Evolutionary conservation across 2,797 vertebrate species (phyloP), one percentile per base, ranked within the genome.

Genomic region (Acanthurus leucopareius): DNA sequence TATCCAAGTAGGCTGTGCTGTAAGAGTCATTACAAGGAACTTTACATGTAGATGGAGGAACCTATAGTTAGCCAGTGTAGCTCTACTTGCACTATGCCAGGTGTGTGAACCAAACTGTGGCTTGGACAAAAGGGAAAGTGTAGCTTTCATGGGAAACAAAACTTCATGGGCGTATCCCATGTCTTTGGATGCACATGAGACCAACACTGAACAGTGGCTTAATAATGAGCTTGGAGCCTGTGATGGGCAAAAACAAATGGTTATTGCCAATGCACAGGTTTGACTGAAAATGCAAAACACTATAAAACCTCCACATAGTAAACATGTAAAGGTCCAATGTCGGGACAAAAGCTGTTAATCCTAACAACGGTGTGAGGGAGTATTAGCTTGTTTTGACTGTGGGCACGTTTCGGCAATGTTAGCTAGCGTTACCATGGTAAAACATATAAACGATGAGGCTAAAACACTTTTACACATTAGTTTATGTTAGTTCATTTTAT

Each of bases 91-190:
- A 35, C 32, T 35, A 35, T 35, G 32, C 32, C 19, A 11, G 10
- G 20, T 54, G 25, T 22, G 7, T n/a, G 11, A 54, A 45, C 76
- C 47, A 47, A 61, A 0, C n/a, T 10, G 22, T 22, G 22, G 9
- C 22, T 47, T 68, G 7, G 10, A 1, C 19, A 20, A 61, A 52
- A 56, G 38, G 54, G 44, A 4, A 32, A 35, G 32, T 35, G 5
- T 61, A 4, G 19, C n/a, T 48, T 38, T 48, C 1, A 52, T 15
- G 25, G 25, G 61, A 10, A n/a, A 25, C 38, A 73, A 42, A 64
- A 59, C 75, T 71, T 42, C 68, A 85, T 85, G 84, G 87, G 89
- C 60, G 79, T 86, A 78, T 77, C 82, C 47, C 32, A 10, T 69
- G 20, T 48, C 8, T 67, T 17, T 10, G 0, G 14, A 48, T 25